Evolutionary conservation across 2,113 vertebrate genomes (phyloP), one percentile per base, ranked within the genome.

Genomic region (Numida meleagris): DNA sequence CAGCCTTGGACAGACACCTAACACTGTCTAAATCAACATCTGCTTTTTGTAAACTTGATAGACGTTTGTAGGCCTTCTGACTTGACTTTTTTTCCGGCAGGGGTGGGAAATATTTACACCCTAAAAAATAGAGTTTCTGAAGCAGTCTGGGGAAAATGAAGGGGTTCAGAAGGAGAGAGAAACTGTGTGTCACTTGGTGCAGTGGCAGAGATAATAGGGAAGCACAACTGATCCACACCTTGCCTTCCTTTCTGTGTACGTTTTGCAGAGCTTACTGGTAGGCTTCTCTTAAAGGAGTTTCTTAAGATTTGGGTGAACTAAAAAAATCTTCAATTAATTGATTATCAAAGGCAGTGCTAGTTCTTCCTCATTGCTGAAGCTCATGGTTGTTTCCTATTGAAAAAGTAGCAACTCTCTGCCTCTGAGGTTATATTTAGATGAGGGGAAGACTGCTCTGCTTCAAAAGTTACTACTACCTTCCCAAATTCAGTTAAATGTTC

Each of bases 41-140:
- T 55, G 12, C 27, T 85, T 89, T 89, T 90, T 82, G 34, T 74
- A n/a, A 77, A 31, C 33, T 29, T 46, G 61, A 19, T n/a, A 84
- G 46, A 9, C 11, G 9, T 45, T 82, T 45, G 25, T 48, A 62
- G 14, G 51, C 34, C n/a, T 85, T 81, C 10, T 51, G 78, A 48
- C 10, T n/a, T 57, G 67, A 48, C 13, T 36, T 74, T 38, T 70
- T 86, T 82, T 48, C 33, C 19, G 46, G n/a, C n/a, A 67, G 45
- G n/a, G 43, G 10, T 17, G 36, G 17, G 11, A 14, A 40, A 66
- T 59, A 11, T 72, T 88, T 67, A 13, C 61, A 43, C 43, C 72
- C 8, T 13, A 43, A 88, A 82, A 70, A 21, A 14, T 18, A 8
- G 42, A 1, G 6, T 33, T 88, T 85, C 34, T 14, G 18, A 51